Evolutionary conservation across 1,140 invertebrate species (phyloP).

Genomic region (Rhagoletis pomonella): DNA sequence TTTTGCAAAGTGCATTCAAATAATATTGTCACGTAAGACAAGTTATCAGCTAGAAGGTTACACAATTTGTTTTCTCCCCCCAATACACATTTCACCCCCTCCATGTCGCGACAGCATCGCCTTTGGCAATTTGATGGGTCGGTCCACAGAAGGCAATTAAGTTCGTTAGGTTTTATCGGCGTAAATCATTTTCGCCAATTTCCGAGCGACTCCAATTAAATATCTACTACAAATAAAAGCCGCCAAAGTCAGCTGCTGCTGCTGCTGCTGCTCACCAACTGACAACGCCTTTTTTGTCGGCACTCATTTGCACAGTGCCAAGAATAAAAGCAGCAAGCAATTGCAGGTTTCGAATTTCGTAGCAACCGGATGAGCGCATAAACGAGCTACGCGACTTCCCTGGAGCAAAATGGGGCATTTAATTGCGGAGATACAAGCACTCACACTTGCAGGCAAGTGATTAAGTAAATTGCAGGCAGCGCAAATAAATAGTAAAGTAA

Average conservation of each 20-base stretch:
- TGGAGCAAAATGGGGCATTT: conserved; percentile 17
- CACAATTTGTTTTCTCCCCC: not conserved
- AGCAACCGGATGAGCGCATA: not conserved
- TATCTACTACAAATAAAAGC: not conserved
- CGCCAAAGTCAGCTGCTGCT: not conserved
- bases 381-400: not conserved
- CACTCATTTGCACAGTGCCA: not conserved
- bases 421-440: conserved; percentile 17
- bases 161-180: conserved; percentile 17
- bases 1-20: not conserved
- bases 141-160: conserved; percentile 14
- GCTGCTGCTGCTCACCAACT: not conserved
- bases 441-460: not conserved
- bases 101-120: not conserved
- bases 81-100: not conserved
- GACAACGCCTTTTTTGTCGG: not conserved
- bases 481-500: not conserved
- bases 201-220: not conserved
- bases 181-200: conserved; percentile 41
- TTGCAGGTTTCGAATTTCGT: conserved; percentile 21
- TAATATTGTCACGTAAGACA: not conserved
- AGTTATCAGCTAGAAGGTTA: not conserved
- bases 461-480: not conserved
- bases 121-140: not conserved
- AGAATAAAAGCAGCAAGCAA: not conserved